Conservation (phyloP, 2,888 invertebrate species). For the Suillia variegata region DNA sequence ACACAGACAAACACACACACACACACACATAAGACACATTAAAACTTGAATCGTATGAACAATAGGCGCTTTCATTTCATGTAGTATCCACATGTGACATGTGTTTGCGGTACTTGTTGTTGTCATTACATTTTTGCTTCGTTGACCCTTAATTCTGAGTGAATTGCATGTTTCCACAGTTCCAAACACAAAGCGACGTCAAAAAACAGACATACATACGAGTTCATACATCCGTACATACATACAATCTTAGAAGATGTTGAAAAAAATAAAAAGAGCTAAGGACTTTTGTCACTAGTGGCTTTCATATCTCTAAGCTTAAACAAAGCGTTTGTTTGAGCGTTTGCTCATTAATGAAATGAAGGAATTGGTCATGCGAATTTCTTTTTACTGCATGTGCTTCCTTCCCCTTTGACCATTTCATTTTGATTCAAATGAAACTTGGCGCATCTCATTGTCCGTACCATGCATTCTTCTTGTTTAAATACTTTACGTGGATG, state of each 20-base stretch:
- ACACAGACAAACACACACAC: not conserved
- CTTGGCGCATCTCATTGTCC: not conserved
- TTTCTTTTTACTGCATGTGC: constrained; percentile 3
- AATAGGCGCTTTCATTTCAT: constrained; percentile 3
- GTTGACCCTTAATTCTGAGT: constrained; percentile 49
- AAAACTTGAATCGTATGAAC: constrained; percentile 4
- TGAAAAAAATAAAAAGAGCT: too few relatives aligned
- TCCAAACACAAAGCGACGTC: not conserved
- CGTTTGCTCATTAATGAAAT: too few relatives aligned
- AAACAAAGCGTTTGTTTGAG: too few relatives aligned
- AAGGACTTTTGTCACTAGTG: too few relatives aligned
- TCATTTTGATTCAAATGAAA: too few relatives aligned
- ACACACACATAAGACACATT: not conserved
- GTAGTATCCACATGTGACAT: not conserved
- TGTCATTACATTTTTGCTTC: constrained; percentile 44
- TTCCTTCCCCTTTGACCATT: not conserved
- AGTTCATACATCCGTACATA: not conserved
- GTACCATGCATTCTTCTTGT: not conserved
- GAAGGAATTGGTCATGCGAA: constrained; percentile 1
- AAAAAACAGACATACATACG: not conserved
- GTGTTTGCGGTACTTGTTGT: constrained; percentile 23
- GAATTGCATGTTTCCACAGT: not conserved
- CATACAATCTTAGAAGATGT: not conserved
- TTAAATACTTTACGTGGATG: not conserved
- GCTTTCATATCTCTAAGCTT: too few relatives aligned